Percentiles rank a stretch among this genome's conserved stretches.
Evolutionary conservation across 2,888 invertebrate species (phyloP).

Genomic region (Ferrisia virgata): DNA sequence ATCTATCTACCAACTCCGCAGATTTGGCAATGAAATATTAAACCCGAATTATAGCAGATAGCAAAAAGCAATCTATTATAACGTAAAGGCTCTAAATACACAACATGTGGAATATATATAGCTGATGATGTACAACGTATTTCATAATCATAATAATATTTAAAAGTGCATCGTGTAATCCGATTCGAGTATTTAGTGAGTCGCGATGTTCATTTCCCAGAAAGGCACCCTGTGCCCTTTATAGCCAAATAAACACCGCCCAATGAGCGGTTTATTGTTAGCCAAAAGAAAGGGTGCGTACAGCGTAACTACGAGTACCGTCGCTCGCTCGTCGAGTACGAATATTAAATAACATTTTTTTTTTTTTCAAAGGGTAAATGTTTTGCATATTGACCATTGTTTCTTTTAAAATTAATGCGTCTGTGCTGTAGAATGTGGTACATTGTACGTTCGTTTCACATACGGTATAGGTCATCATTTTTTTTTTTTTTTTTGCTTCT

Average conservation of each 20-base stretch:
- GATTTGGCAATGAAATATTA: constrained; percentile 36
- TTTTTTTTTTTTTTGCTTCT: neutral
- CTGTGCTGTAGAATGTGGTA: too few relatives aligned
- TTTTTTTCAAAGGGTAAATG: constrained; percentile 36
- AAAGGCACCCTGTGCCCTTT: constrained; percentile 39
- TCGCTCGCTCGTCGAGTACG: neutral
- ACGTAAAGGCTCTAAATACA: too few relatives aligned
- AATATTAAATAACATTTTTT: constrained; percentile 39
- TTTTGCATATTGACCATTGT: constrained; percentile 44
- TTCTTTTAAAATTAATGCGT: constrained; percentile 22
- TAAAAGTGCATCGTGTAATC: constrained; percentile 2
- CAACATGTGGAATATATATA: too few relatives aligned
- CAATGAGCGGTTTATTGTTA: constrained; percentile 2
- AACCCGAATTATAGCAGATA: neutral
- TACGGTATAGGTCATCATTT: constrained; percentile 22
- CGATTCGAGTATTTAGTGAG: neutral
- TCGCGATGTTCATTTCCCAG: constrained; percentile 33
- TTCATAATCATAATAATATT: too few relatives aligned
- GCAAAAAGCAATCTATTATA: too few relatives aligned
- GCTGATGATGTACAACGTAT: too few relatives aligned
- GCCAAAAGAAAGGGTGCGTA: constrained; percentile 8
- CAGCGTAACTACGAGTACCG: constrained; percentile 15
- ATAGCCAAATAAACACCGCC: constrained; percentile 36
- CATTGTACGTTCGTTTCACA: too few relatives aligned
- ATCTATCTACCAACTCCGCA: neutral